These are phyloP conservation scores for Dyspetes luteomarginatus DNA, from an alignment of 2,888 invertebrate genomes.

Conservation along the genomic window DNA sequence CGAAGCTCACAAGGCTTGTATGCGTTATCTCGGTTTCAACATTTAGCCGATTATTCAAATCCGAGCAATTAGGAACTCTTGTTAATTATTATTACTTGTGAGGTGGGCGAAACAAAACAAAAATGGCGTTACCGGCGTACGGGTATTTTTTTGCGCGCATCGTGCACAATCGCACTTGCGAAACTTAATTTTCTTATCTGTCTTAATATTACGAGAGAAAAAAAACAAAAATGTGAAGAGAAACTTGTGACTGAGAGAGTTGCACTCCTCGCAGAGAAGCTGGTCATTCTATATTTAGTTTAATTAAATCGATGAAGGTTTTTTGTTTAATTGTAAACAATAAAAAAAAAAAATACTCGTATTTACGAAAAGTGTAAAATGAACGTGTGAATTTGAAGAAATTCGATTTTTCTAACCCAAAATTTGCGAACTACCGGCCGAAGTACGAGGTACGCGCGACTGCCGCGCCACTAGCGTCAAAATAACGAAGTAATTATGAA, in stretches of 20 bases:
- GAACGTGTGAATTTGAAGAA: constrained; percentile 5
- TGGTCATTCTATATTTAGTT: constrained; percentile 25
- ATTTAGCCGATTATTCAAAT: constrained; percentile 86
- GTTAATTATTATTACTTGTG: constrained; percentile 32
- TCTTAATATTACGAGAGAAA: neutral
- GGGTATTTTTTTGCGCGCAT: neutral
- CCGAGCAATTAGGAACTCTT: constrained; percentile 28
- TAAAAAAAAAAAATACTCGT: constrained; percentile 15
- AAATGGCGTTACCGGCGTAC: constrained; percentile 17
- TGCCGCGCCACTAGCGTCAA: neutral
- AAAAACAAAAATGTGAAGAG: neutral
- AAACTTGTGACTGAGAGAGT: neutral
- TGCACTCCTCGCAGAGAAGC: neutral
- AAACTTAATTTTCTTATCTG: constrained; percentile 41
- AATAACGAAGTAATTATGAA: neutral
- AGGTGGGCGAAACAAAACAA: neutral
- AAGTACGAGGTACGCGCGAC: neutral
- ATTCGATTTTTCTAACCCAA: neutral
- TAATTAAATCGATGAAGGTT: neutral
- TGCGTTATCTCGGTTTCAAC: constrained; percentile 98
- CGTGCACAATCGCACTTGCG: neutral
- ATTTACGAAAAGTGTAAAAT: constrained; percentile 35
- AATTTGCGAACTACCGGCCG: neutral
- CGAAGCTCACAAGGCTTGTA: constrained; percentile 98
- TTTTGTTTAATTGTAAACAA: constrained; percentile 27